Evolutionary conservation across 2,888 invertebrate species (phyloP), one percentile per base, ranked within the genome.

Genomic region (Osmoderma eremita): DNA sequence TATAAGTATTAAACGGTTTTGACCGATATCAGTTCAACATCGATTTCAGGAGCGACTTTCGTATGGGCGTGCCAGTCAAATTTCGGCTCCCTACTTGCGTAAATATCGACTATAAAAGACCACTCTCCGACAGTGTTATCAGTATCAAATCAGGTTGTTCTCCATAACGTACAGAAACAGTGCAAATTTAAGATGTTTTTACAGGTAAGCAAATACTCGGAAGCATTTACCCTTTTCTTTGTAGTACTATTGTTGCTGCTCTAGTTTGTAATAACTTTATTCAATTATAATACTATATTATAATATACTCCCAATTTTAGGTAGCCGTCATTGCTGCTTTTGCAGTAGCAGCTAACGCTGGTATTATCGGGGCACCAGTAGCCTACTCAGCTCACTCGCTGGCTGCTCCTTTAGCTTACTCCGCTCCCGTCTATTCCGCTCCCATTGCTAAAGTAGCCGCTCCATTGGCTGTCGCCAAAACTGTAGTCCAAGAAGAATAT

Each of bases 401-500:
- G 84, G 84, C 71, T 10, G 20, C 67, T 17, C 68, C 68, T 36
- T 63, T 69, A 24, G 58, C 58, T 13, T 68, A 71, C 38, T 65
- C 74, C 4, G 56, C 48, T 38, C 70, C 69, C 13, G 72, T 74
- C 24, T 63, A 68, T 61, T 58, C 61, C 48, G 65, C 56, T 70
- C 75, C 74, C 61, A 70, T 77, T 17, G 75, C 50, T 12, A 53
- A 53, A 53, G 38, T 53, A 1, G 74, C 75, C 20, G 75, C 74
- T 45, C 76, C 75, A 36, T 68, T 77, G 12, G 75, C 36, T 15
- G 74, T 75, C n/a, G 74, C 75, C 20, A 73, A 75, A 53, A 80
- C 80, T 69, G 80, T 80, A 24, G 78, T 78, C 5, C 65, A 42
- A 54, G 79, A 77, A 68, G 80, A 82, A 13, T 83, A 80, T 75